phyloP scores from a whole-genome alignment of 2,888 invertebrate species.

The Macrosoma leucophasiata region DNA sequence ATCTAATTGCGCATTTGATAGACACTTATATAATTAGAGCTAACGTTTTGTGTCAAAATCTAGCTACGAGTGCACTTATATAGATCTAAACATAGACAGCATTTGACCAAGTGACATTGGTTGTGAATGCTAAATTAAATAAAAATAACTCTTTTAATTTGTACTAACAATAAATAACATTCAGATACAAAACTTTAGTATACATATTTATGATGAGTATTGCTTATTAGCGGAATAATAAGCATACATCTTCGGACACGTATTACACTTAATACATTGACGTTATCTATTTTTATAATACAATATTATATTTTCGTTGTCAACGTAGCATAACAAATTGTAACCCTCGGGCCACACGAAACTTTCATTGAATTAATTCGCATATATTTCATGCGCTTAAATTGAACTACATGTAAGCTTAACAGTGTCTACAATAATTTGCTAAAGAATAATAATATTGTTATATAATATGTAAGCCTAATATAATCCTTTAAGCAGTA shows the following conservation, averaged over 20 bases:
- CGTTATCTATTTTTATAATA: too few relatives aligned
- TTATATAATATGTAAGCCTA: slow-evolving; percentile 24
- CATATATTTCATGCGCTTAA: slow-evolving; percentile 10
- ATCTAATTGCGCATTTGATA: slow-evolving; percentile 44
- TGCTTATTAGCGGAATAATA: slow-evolving; percentile 1
- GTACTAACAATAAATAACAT: too few relatives aligned
- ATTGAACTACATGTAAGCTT: slow-evolving; percentile 15
- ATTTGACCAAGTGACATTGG: too few relatives aligned
- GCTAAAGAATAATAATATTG: slow-evolving; percentile 39
- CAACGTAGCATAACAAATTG: slow-evolving; percentile 65
- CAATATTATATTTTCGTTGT: slow-evolving; percentile 59
- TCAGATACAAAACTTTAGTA: too few relatives aligned
- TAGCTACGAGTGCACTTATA: slow-evolving; percentile 38
- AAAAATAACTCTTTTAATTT: too few relatives aligned
- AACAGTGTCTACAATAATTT: slow-evolving; percentile 38
- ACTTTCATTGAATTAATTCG: slow-evolving; percentile 17
- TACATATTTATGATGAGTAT: neutral
- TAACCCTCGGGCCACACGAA: too few relatives aligned
- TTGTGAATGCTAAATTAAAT: too few relatives aligned
- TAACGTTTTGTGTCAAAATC: slow-evolving; percentile 48
- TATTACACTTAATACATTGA: too few relatives aligned
- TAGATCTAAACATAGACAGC: slow-evolving; percentile 34
- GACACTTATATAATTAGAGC: slow-evolving; percentile 42
- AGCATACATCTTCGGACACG: too few relatives aligned
- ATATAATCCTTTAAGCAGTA: slow-evolving; percentile 29